phyloP scores from a whole-genome alignment of 37 sponge, comb jelly and placozoan genomes.

The Aphrocallistes beatrix region DNA sequence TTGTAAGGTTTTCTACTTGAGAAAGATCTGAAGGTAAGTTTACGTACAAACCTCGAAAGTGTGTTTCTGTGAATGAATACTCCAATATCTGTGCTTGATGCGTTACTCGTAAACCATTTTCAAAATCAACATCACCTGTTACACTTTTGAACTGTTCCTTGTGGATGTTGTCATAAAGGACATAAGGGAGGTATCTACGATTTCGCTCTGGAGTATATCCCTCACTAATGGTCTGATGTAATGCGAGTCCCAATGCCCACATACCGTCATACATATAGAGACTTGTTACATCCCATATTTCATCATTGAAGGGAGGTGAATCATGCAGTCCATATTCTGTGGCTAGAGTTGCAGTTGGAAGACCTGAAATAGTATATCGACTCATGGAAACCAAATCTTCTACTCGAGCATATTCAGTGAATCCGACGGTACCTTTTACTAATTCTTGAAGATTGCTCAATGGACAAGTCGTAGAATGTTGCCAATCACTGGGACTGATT shows the following conservation, averaged over 20 bases:
- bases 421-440: neutral
- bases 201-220: neutral
- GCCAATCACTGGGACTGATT: neutral
- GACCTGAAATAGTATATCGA: neutral
- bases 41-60: neutral
- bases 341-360: neutral
- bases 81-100: neutral
- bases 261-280: neutral
- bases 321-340: neutral
- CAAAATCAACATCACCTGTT: neutral
- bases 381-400: neutral
- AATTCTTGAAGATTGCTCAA: neutral
- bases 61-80: neutral
- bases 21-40: neutral
- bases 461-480: neutral
- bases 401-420: neutral
- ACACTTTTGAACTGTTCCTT: neutral
- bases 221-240: neutral
- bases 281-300: neutral
- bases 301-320: neutral
- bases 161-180: neutral
- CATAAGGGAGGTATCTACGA: neutral
- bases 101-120: neutral
- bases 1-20: neutral
- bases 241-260: neutral